phyloP scores from a whole-genome alignment of 2,888 invertebrate species.

The Chromoteleia sp. region DNA sequence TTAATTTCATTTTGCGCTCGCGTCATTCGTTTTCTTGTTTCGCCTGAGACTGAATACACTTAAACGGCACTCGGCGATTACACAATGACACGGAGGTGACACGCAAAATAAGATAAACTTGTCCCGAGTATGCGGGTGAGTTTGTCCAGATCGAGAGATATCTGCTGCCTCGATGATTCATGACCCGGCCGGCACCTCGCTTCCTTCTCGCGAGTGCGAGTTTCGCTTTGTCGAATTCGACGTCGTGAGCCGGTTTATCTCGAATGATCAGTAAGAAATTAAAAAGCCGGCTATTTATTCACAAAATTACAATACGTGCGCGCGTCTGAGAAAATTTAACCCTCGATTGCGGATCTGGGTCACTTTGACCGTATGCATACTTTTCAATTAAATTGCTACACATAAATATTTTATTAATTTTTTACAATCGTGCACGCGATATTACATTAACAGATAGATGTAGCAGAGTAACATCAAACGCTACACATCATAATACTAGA shows the following conservation, averaged over 20 bases:
- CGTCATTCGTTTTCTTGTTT: slow-evolving; percentile 58
- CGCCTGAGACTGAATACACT: slow-evolving; percentile 42
- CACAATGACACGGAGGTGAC: slow-evolving; percentile 76
- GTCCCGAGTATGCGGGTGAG: slow-evolving; percentile 75
- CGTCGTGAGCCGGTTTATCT: slow-evolving; percentile 52
- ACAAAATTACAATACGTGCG: slow-evolving; percentile 33
- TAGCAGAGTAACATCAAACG: no score
- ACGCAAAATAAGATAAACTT: slow-evolving; percentile 76
- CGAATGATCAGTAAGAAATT: slow-evolving; percentile 39
- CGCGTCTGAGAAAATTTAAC: neutral
- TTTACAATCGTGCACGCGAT: no score
- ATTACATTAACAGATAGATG: no score
- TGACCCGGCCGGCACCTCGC: slow-evolving; percentile 68
- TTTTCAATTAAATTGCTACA: no score
- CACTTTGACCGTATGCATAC: slow-evolving; percentile 1
- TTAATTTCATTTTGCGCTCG: slow-evolving; percentile 63
- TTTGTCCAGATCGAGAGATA: slow-evolving; percentile 76
- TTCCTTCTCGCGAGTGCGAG: slow-evolving; percentile 64
- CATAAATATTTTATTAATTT: no score
- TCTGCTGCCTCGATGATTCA: slow-evolving; percentile 73
- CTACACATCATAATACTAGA: no score
- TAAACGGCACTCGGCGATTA: slow-evolving; percentile 63
- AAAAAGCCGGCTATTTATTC: slow-evolving; percentile 47
- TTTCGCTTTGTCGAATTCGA: slow-evolving; percentile 65
- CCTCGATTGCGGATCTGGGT: neutral